Conservation (phyloP, 2,797 vertebrate species). For the Echiichthys vipera region DNA sequence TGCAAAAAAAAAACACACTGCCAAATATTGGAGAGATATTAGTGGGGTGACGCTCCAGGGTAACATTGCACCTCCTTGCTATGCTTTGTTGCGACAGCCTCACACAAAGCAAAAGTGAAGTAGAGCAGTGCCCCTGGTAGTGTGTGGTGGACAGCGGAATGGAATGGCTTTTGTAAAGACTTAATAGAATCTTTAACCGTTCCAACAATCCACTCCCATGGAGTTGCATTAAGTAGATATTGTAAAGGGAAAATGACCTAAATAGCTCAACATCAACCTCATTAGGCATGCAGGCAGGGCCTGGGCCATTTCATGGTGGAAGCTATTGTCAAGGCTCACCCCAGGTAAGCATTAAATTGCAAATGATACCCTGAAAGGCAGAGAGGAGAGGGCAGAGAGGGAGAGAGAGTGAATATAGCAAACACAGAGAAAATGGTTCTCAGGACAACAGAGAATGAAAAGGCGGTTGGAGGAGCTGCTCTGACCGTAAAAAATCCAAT, state of each 20-base stretch:
- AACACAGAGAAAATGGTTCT: constrained; percentile 89
- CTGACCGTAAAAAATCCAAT: constrained; percentile 94
- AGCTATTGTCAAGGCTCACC: constrained; percentile 93
- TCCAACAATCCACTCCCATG: constrained; percentile 96
- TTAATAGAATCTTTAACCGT: constrained; percentile 99
- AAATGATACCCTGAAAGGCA: constrained; percentile 97
- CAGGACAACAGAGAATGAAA: constrained; percentile 92
- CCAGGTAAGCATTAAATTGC: constrained; percentile 99
- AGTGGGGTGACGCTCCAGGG: constrained; percentile 63
- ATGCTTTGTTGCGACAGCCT: constrained; percentile 80
- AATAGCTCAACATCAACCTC: constrained; percentile 98
- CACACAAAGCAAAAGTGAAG: constrained; percentile 84
- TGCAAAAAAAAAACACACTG: constrained; percentile 46
- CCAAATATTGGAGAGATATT: constrained; percentile 55
- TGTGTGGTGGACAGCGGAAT: constrained; percentile 89
- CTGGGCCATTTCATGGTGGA: constrained; percentile 91
- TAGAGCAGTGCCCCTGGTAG: constrained; percentile 86
- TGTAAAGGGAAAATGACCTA: constrained; percentile 97
- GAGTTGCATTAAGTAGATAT: constrained; percentile 99
- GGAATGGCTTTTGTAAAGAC: constrained; percentile 94
- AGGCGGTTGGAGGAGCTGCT: constrained; percentile 90
- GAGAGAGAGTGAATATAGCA: constrained; percentile 79
- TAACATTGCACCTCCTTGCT: constrained; percentile 83
- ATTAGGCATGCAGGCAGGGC: constrained; percentile 93
- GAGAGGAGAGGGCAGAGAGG: constrained; percentile 80